These are phyloP conservation scores for Cinclus cinclus DNA, from an alignment of 2,113 vertebrate genomes.

Conservation along the genomic window DNA sequence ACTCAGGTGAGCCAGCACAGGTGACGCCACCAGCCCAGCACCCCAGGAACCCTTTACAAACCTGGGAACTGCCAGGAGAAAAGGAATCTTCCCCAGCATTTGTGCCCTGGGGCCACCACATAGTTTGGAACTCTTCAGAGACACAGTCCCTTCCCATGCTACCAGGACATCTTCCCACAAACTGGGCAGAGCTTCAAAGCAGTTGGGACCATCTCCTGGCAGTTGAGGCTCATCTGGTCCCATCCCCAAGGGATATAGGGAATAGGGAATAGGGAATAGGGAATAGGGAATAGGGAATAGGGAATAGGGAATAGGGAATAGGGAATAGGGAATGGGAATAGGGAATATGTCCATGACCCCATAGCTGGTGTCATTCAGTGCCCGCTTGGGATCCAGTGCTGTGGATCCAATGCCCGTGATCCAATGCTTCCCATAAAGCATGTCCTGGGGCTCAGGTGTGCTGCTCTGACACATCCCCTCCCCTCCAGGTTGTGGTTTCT, in stretches of 20 bases:
- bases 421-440: neutral
- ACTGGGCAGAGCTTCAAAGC: neutral
- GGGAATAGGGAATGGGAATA: neutral
- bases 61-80: neutral
- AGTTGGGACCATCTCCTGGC: neutral
- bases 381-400: neutral
- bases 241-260: neutral
- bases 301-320: neutral
- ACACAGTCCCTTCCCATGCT: neutral
- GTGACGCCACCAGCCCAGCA: neutral
- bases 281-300: neutral
- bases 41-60: neutral
- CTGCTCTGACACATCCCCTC: neutral
- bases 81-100: neutral
- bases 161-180: neutral
- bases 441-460: neutral
- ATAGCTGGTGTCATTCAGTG: neutral
- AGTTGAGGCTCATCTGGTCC: rapidly evolving
- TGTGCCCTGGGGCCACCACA: too few relatives aligned
- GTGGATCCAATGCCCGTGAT: neutral
- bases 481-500: neutral
- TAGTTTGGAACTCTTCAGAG: neutral
- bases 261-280: neutral
- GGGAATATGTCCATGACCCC: neutral
- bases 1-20: rapidly evolving